Base-by-base conservation (phyloP, 2,888 invertebrate species). In the Villa cingulata region DNA sequence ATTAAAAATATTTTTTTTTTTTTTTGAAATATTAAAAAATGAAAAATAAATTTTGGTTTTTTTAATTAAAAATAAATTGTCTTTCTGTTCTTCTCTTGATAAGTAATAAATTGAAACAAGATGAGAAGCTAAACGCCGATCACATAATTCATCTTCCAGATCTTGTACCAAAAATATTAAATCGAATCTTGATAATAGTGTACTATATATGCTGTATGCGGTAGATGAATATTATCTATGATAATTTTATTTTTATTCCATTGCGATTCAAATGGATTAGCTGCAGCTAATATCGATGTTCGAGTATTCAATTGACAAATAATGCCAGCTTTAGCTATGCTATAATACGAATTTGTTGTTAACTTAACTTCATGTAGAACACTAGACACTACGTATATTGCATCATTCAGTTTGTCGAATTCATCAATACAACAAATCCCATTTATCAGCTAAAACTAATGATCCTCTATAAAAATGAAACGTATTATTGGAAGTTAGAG, bases 361-460 rank as follows among this genome's bases (percentile, higher is more conserved):
- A 96, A 98, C 97, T 91, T 91, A 81, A 89, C 92, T 76, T 98
- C 97, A 64, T 98, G 97, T 6, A 98, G 74, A 16, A 97, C 86
- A 64, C 95, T 95, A 52, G n/a, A n/a, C n/a, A n/a, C 34, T 44
- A n/a, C n/a, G n/a, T 97, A 78, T 0, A 97, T 96, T 2, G 89
- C 86, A 61, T 98, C 98, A 61, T 84, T 91, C 97, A 99, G 99
- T 70, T 98, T 98, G 72, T 98, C 98, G 63, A 98, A 98, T 68
- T 98, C 98, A 65, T 98, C 98, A 58, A 98, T 98, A 64, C 98
- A 98, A 67, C 98, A 98, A 48, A 99, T 23, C 4, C 29, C 29
- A 64, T n/a, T 96, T 97, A 66, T 98, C 98, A 37, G 95, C 91
- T 48, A 98, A 71, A 0, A 97, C 97, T 53, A 98, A 71, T 0